These are phyloP conservation scores for Etia nguti DNA, from an alignment of 2,113 vertebrate genomes.

Conservation along the genomic window DNA sequence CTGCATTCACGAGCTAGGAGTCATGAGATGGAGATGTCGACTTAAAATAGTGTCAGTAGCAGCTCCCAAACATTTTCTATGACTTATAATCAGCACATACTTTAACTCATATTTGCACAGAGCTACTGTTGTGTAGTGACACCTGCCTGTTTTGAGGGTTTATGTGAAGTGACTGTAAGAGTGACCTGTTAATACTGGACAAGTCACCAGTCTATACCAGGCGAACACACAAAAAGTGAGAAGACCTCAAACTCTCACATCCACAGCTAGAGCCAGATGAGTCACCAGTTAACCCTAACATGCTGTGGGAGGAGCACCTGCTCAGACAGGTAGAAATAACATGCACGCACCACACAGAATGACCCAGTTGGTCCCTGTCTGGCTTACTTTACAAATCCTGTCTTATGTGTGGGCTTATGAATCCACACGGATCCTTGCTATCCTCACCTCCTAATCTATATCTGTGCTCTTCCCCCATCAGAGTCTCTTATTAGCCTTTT, in stretches of 20 bases:
- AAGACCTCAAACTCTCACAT: not conserved
- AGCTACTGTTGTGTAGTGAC: not conserved
- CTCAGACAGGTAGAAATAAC: not conserved
- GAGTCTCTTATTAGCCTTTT: slow-evolving; percentile 29
- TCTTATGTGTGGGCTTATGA: not conserved
- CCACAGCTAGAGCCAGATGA: not conserved
- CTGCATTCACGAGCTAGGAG: not conserved
- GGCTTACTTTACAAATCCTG: not conserved
- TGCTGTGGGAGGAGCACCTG: not conserved
- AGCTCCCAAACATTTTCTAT: not conserved
- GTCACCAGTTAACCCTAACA: not conserved
- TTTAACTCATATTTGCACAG: not conserved
- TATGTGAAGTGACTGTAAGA: not conserved
- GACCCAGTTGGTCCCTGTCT: not conserved
- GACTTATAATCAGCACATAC: not conserved
- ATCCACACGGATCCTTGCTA: slow-evolving; percentile 1
- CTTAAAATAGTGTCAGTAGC: not conserved
- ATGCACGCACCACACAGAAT: not conserved
- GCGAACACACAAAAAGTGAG: not conserved
- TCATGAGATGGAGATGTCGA: not conserved
- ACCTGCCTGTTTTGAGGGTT: not conserved
- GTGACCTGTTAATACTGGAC: not conserved
- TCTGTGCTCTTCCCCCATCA: not conserved
- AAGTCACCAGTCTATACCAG: not conserved
- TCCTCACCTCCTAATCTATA: slow-evolving; percentile 7